Evolutionary conservation across 64 coral and sea anemone species (phyloP).

Genomic region (Anthopleura sola): DNA sequence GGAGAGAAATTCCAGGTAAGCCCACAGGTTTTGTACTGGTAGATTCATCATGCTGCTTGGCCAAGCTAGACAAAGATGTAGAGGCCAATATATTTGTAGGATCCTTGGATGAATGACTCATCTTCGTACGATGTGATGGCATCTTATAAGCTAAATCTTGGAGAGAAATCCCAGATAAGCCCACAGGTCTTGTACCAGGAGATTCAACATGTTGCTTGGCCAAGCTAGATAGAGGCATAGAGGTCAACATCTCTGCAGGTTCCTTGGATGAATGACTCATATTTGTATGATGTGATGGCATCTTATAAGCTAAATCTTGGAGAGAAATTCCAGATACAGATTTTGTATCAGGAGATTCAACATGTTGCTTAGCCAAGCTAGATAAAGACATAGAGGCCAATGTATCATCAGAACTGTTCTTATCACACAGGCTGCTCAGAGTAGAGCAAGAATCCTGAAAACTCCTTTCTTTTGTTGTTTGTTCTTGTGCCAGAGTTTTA

Average conservation of each 20-base stretch:
- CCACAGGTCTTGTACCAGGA: background rate
- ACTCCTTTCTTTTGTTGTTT: background rate
- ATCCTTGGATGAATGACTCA: background rate
- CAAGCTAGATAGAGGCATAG: background rate
- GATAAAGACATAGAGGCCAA: background rate
- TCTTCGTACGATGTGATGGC: background rate
- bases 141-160: background rate
- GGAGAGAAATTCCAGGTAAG: background rate
- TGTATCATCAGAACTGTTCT: background rate
- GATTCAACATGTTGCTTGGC: background rate
- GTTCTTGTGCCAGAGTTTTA: conserved; percentile 1
- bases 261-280: background rate
- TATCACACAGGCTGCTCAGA: background rate
- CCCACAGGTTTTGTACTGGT: background rate
- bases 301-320: background rate
- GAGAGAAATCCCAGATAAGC: background rate
- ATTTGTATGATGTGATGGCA: background rate
- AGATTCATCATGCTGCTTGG: background rate
- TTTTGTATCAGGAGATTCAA: background rate
- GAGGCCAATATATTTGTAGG: background rate
- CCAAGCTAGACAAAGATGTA: conserved; percentile 7
- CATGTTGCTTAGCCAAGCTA: background rate
- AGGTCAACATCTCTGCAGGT: background rate
- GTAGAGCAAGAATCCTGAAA: background rate
- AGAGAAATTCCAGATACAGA: background rate